These are phyloP conservation scores for Anastrepha obliqua DNA, from an alignment of 1,140 invertebrate species.

Conservation along the genomic window DNA sequence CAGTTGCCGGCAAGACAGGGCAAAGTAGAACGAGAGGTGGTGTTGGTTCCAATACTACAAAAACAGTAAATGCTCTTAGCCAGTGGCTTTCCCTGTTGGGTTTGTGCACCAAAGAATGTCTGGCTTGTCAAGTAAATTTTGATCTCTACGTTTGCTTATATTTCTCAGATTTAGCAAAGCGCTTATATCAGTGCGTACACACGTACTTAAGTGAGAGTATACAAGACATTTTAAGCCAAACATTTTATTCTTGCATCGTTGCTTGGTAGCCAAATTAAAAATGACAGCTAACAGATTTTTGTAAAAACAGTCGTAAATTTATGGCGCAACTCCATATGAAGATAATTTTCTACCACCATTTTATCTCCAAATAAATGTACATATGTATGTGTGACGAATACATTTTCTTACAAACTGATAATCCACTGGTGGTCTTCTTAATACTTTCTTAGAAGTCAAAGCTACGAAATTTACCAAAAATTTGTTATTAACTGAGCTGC, in stretches of 20 bases:
- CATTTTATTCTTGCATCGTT: neutral
- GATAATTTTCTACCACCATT: constrained; percentile 5
- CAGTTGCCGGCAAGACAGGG: no score
- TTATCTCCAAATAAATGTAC: neutral
- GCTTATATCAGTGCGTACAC: neutral
- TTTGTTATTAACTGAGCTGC: no score
- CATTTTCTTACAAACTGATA: neutral
- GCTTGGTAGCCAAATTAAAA: constrained; percentile 33
- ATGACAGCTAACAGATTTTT: neutral
- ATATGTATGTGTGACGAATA: neutral
- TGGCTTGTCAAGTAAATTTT: neutral
- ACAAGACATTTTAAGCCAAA: neutral
- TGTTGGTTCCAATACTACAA: no score
- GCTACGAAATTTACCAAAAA: no score
- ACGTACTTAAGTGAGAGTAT: no score
- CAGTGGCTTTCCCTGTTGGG: no score
- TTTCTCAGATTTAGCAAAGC: constrained; percentile 5
- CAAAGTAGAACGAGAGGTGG: no score
- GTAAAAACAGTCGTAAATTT: neutral
- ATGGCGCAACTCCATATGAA: neutral
- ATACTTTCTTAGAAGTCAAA: neutral
- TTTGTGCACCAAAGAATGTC: no score
- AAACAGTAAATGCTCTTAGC: no score
- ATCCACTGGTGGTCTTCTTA: neutral
- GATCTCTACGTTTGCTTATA: neutral